Percentiles rank a stretch among this genome's conserved stretches.
These are phyloP conservation scores for Hippocampus kuda DNA, from an alignment of 2,797 vertebrate species.

Conservation along the genomic window DNA sequence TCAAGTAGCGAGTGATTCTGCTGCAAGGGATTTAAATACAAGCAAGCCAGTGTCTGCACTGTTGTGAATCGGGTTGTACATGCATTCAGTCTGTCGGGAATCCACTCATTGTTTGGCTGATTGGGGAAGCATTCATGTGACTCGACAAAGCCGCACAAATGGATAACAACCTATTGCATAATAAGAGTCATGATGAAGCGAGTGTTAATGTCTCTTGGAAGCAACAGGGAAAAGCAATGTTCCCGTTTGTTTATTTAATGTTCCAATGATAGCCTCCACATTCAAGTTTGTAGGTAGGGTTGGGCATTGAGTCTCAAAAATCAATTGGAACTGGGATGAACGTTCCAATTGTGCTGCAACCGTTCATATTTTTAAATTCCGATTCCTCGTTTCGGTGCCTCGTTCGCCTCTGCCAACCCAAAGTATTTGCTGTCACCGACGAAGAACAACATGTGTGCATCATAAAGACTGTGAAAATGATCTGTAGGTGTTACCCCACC, in stretches of 20 bases:
- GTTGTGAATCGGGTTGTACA: neutral
- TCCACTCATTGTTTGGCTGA: neutral
- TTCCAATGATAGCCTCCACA: neutral
- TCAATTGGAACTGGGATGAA: no score
- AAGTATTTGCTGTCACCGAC: no score
- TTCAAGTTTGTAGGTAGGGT: neutral
- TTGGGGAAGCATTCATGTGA: constrained; percentile 1
- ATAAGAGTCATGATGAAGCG: neutral
- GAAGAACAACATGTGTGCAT: no score
- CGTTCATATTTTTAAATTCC: no score
- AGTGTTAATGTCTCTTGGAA: neutral
- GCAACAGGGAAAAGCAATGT: neutral
- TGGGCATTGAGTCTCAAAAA: neutral
- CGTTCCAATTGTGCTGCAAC: no score
- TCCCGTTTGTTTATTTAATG: neutral
- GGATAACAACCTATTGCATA: neutral
- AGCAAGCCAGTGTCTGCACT: neutral
- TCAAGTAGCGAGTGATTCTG: neutral
- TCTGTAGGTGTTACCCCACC: neutral
- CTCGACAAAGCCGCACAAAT: neutral
- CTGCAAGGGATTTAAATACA: neutral
- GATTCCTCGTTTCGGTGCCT: no score
- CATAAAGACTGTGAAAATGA: no score
- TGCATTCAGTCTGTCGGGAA: neutral
- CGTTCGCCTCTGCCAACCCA: no score